A percentile compares a stretch with the other conserved stretches of the same genome.
Evolutionary conservation across 2,113 vertebrate genomes (phyloP).

Genomic region (Caranx melampygus): DNA sequence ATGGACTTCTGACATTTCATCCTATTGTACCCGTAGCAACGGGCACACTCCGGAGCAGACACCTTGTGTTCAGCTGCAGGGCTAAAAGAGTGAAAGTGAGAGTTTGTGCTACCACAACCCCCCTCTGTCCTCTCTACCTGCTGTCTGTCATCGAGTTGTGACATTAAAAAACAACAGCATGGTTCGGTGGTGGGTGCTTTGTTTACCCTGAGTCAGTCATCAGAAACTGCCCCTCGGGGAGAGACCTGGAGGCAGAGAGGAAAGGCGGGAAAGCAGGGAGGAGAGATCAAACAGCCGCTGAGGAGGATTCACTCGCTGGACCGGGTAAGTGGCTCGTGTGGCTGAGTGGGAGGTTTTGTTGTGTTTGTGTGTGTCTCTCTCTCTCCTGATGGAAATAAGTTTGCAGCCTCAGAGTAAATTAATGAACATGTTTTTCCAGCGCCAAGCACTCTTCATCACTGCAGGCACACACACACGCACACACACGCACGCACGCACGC

Average conservation of each 20-base stretch:
- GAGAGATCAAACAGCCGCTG: conserved; percentile 66
- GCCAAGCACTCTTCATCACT: conserved; percentile 24
- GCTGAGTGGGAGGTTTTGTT: conserved; percentile 46
- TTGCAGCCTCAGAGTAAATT: conserved; percentile 51
- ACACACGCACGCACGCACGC: conserved; percentile 25
- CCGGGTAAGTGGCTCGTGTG: conserved; percentile 26
- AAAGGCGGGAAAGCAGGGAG: conserved; percentile 67
- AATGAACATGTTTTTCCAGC: conserved; percentile 52
- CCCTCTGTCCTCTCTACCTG: conserved; percentile 37
- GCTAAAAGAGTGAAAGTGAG: conserved; percentile 22
- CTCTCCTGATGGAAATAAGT: conserved; percentile 56
- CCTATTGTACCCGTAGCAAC: conserved; percentile 30
- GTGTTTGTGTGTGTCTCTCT: conserved; percentile 41
- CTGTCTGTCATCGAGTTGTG: conserved; percentile 57
- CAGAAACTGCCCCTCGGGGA: conserved; percentile 63
- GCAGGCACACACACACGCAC: conserved; percentile 34
- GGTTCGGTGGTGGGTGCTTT: conserved; percentile 60
- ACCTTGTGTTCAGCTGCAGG: conserved; percentile 31
- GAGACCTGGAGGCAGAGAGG: conserved; percentile 57
- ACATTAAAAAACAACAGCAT: conserved; percentile 67
- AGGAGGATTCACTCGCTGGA: conserved; percentile 54
- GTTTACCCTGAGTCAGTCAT: conserved; percentile 75
- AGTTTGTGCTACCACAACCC: neutral
- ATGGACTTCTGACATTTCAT: conserved; percentile 31
- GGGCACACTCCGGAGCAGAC: conserved; percentile 9